These are phyloP conservation scores for Caenorhabditis drosophilae DNA, from an alignment of 2,888 invertebrate genomes.

Conservation along the genomic window DNA sequence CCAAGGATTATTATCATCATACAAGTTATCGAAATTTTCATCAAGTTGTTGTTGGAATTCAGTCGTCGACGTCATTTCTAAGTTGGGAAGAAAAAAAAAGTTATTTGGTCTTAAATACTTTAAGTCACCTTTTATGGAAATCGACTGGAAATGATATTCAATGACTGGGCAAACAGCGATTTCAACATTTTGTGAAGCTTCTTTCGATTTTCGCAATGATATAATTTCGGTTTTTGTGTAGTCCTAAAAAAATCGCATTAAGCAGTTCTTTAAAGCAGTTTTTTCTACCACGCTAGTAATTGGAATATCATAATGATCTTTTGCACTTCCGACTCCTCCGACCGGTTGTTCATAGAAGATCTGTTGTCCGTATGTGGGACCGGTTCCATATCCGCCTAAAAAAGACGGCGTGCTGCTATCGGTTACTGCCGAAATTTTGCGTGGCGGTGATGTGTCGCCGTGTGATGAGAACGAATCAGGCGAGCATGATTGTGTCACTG, in stretches of 20 bases:
- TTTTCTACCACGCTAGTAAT: too few species aligned
- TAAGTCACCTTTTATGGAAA: constrained; percentile 28
- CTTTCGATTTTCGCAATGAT: too few species aligned
- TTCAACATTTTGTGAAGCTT: too few species aligned
- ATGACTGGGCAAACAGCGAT: constrained; percentile 16
- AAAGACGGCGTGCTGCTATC: constrained; percentile 14
- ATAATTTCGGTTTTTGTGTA: too few species aligned
- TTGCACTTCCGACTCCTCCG: constrained; percentile 30
- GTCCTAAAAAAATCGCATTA: too few species aligned
- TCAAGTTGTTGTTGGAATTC: too few species aligned
- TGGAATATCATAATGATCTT: too few species aligned
- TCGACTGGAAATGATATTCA: constrained; percentile 24
- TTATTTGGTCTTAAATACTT: neutral
- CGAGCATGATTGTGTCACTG: constrained; percentile 52
- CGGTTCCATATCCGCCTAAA: constrained; percentile 41
- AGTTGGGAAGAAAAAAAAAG: neutral
- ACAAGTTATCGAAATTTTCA: constrained; percentile 11
- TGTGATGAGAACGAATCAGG: constrained; percentile 49
- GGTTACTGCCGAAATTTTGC: constrained; percentile 38
- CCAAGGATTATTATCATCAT: constrained; percentile 25
- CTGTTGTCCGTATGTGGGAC: constrained; percentile 41
- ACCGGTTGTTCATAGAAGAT: constrained; percentile 36
- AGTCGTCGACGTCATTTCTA: neutral
- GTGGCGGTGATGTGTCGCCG: constrained; percentile 43
- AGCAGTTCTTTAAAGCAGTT: too few species aligned